Evolutionary conservation across 2,888 invertebrate species (phyloP).

Genomic region (Leucoptera coffeella): DNA sequence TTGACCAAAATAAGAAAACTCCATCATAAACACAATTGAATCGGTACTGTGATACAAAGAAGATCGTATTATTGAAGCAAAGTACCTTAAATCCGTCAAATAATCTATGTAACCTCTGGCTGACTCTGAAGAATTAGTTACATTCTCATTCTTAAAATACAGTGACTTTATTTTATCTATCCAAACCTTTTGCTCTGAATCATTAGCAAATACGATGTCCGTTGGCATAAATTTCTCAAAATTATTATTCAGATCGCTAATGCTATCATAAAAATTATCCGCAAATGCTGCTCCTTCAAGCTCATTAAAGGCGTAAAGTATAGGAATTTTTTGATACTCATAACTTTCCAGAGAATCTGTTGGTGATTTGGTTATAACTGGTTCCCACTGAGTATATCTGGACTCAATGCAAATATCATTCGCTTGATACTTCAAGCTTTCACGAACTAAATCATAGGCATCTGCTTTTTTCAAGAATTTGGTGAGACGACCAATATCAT

Average conservation of each 20-base stretch:
- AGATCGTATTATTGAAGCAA: neutral
- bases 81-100: slow-evolving; percentile 1
- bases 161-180: neutral
- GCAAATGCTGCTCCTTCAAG: neutral
- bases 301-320: slow-evolving; percentile 1
- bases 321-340: neutral
- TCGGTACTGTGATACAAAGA: neutral
- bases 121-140: neutral
- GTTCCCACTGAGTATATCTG: no score
- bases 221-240: neutral
- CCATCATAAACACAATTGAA: slow-evolving; percentile 1
- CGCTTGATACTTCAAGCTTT: no score
- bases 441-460: no score
- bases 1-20: slow-evolving; percentile 1
- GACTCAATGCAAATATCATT: no score
- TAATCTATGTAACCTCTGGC: slow-evolving; percentile 1
- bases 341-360: neutral
- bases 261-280: neutral
- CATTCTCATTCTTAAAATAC: slow-evolving; percentile 1
- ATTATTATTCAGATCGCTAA: neutral
- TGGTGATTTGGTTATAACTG: neutral
- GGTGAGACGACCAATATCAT: slow-evolving; percentile 1
- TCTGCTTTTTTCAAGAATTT: neutral
- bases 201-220: neutral
- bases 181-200: neutral